phyloP scores from a whole-genome alignment of 2,888 invertebrate genomes.

The Taenaris catops region DNA sequence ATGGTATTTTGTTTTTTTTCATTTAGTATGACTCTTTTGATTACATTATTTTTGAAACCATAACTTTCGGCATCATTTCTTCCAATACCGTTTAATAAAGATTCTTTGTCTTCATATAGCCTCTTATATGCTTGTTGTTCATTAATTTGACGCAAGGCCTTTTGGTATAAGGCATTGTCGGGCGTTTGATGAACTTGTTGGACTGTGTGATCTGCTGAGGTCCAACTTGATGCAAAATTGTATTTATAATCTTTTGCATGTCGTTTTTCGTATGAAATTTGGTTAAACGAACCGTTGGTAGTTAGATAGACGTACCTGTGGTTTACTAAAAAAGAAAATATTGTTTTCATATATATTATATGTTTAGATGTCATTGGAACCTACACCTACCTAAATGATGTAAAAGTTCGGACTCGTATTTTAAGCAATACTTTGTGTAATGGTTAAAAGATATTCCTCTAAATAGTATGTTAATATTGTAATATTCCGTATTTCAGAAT shows the following conservation, averaged over 20 bases:
- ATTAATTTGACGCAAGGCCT: neutral
- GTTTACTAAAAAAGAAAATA: neutral
- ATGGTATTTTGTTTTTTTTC: no score
- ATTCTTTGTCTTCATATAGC: conserved; percentile 2
- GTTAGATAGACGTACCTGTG: neutral
- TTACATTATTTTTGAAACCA: no score
- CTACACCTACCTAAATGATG: no score
- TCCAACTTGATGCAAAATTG: conserved; percentile 6
- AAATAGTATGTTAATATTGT: no score
- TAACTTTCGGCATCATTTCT: no score
- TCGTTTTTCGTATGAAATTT: neutral
- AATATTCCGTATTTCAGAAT: no score
- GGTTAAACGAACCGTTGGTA: neutral
- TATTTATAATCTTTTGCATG: conserved; percentile 2
- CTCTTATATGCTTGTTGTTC: neutral
- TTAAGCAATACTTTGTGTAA: no score
- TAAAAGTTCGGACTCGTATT: no score
- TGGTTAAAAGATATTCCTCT: no score
- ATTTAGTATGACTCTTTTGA: no score
- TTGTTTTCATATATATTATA: no score
- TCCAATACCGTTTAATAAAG: neutral
- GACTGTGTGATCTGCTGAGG: neutral
- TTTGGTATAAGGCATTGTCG: neutral
- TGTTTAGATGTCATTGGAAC: no score
- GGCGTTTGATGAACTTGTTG: neutral